Conservation (phyloP, 1,140 invertebrate species). For the Andricus grossulariae region DNA sequence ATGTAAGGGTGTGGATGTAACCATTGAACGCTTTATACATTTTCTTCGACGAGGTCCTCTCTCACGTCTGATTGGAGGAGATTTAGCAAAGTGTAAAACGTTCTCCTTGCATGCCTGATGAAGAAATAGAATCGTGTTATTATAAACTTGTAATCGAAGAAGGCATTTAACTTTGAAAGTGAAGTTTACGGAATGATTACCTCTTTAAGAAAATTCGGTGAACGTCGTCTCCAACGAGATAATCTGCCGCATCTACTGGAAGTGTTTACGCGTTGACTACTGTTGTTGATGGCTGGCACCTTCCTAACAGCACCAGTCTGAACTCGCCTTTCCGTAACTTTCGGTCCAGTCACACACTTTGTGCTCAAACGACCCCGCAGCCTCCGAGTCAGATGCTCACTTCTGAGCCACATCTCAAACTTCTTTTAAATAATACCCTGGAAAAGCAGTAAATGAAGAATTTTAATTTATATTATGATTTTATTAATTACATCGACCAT, state of each 20-base stretch:
- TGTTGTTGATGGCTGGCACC: slow-evolving; percentile 66
- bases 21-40: slow-evolving; percentile 72
- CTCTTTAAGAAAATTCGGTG: slow-evolving; percentile 71
- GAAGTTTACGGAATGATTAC: slow-evolving; percentile 46
- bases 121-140: slow-evolving; percentile 21
- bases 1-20: slow-evolving; percentile 72
- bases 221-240: slow-evolving; percentile 69
- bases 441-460: slow-evolving; percentile 10
- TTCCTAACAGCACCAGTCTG: slow-evolving; percentile 67
- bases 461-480: not conserved
- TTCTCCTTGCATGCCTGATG: slow-evolving; percentile 74
- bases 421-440: slow-evolving; percentile 47
- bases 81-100: slow-evolving; percentile 73
- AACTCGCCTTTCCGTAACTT: slow-evolving; percentile 60
- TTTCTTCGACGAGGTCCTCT: slow-evolving; percentile 69
- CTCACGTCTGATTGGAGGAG: slow-evolving; percentile 67
- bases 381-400: slow-evolving; percentile 71
- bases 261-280: slow-evolving; percentile 64
- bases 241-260: slow-evolving; percentile 68
- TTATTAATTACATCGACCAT: not conserved
- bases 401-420: slow-evolving; percentile 71
- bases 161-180: slow-evolving; percentile 3
- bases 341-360: slow-evolving; percentile 53
- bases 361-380: slow-evolving; percentile 69
- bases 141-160: too few species aligned